Percentiles rank a stretch among this genome's conserved stretches.
Conservation (phyloP, 1,140 invertebrate genomes). For the Lasioglossum albipes region DNA sequence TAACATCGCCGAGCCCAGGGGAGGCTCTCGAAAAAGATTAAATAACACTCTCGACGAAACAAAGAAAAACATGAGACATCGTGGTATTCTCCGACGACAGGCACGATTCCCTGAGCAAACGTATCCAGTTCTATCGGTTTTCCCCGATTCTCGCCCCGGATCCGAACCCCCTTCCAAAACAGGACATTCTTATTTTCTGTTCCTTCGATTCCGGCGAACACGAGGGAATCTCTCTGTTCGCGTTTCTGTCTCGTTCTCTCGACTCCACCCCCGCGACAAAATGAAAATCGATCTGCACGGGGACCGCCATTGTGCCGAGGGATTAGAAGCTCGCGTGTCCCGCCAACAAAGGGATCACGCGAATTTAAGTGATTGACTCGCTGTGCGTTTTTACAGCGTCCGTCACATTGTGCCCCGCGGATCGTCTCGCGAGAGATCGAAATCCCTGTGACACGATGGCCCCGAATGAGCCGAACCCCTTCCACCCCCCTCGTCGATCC, state of each 20-base stretch:
- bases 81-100: neutral
- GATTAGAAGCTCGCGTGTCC: constrained; percentile 24
- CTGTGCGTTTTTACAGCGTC: constrained; percentile 4
- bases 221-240: neutral
- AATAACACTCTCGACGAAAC: neutral
- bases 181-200: constrained; percentile 54
- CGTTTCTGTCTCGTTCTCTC: neutral
- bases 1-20: too few relatives aligned
- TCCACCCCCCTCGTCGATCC: too few relatives aligned
- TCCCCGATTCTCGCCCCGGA: neutral
- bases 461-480: too few relatives aligned
- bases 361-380: constrained; percentile 29
- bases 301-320: constrained; percentile 7
- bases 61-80: neutral
- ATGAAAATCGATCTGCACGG: constrained; percentile 7
- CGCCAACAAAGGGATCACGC: constrained; percentile 23
- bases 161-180: too few relatives aligned
- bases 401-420: neutral
- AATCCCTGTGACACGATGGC: too few relatives aligned
- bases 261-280: constrained; percentile 28
- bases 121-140: constrained; percentile 33
- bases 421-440: too few relatives aligned
- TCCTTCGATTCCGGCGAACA: constrained; percentile 17
- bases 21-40: neutral
- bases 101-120: neutral